phyloP scores from a whole-genome alignment of 2,113 vertebrate species.

The Anas platyrhynchos region DNA sequence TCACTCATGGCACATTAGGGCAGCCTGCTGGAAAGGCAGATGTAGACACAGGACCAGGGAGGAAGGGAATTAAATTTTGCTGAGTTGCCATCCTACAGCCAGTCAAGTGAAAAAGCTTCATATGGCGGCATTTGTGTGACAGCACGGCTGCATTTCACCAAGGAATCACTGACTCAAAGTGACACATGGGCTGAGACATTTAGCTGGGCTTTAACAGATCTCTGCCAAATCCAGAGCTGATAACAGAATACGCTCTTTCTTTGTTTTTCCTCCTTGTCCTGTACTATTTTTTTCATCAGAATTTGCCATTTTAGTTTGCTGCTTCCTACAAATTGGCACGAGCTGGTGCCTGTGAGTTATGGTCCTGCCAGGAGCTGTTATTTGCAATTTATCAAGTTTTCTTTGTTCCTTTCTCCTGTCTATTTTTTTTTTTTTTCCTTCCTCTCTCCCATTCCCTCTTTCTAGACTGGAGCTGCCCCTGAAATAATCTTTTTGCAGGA shows the following conservation, averaged over 20 bases:
- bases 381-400: constrained; percentile 27
- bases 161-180: not conserved
- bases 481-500: not conserved
- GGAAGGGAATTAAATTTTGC: not conserved
- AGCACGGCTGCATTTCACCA: not conserved
- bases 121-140: not conserved
- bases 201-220: not conserved
- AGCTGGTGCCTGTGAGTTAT: not conserved
- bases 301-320: not conserved
- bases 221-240: not conserved
- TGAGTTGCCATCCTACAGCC: not conserved
- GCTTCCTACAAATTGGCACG: not conserved
- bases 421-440: no score
- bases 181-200: not conserved
- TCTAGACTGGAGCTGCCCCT: not conserved
- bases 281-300: not conserved
- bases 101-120: not conserved
- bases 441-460: no score
- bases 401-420: not conserved
- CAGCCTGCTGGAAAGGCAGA: constrained; percentile 18
- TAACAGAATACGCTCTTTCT: not conserved
- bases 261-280: not conserved
- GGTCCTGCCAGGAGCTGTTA: constrained; percentile 8
- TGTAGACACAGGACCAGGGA: not conserved
- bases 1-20: not conserved